Conservation (phyloP, 37 sponge, comb jelly and placozoan genomes). For the Halichondria panicea region DNA sequence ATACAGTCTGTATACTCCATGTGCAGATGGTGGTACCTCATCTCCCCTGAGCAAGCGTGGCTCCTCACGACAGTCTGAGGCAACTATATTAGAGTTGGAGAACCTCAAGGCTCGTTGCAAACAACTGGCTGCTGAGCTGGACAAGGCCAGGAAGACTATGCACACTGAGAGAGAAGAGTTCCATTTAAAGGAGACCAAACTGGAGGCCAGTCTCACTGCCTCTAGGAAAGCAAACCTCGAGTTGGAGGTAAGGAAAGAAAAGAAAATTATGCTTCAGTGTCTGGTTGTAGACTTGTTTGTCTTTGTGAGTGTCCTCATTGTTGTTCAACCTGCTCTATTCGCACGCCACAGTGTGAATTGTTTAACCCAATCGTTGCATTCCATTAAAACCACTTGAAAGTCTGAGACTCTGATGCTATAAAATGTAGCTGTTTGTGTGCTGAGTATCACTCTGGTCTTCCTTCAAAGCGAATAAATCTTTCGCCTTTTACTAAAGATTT, state of each 20-base stretch:
- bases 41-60: conserved; percentile 5
- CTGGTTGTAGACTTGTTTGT: background rate
- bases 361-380: no score
- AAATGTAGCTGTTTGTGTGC: no score
- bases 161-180: conserved; percentile 34
- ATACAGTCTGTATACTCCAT: no score
- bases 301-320: no score
- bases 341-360: no score
- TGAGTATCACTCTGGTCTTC: no score
- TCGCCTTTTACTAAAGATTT: no score
- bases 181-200: conserved; percentile 20
- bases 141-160: conserved; percentile 20
- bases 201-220: conserved; percentile 61
- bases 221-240: conserved; percentile 60
- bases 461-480: no score
- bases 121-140: conserved; percentile 65
- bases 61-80: conserved; percentile 13
- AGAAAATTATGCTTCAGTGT: background rate
- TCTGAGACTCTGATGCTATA: no score
- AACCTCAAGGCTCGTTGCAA: conserved; percentile 28
- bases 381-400: no score
- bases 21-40: no score
- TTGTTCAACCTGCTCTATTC: no score
- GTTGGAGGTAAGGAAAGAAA: conserved; percentile 34
- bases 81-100: conserved; percentile 32